Evolutionary conservation across 2,888 invertebrate genomes (phyloP), one percentile per base, ranked within the genome.

Genomic region (Lucinisca nassula): DNA sequence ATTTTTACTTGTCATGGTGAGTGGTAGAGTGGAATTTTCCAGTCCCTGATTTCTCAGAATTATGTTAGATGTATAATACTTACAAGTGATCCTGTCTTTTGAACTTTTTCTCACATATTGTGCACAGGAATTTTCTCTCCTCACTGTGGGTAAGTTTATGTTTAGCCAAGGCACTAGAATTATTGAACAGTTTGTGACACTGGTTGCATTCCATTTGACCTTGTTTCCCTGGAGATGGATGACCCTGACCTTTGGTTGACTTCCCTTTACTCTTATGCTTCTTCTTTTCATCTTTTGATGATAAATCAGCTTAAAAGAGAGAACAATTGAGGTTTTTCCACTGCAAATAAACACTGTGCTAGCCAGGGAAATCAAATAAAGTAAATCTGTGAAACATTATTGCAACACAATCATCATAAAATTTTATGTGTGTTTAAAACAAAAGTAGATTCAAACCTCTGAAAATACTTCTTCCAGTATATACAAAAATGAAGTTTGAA

Each of bases 1-100:
- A n/a, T n/a, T n/a, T n/a, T n/a, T n/a, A n/a, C n/a, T n/a, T n/a
- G n/a, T n/a, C n/a, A n/a, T n/a, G n/a, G n/a, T n/a, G n/a, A n/a
- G n/a, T n/a, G n/a, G n/a, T n/a, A n/a, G n/a, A n/a, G n/a, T n/a
- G n/a, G n/a, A n/a, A n/a, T n/a, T n/a, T n/a, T n/a, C n/a, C n/a
- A n/a, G n/a, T n/a, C n/a, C n/a, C n/a, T n/a, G n/a, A n/a, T n/a
- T n/a, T n/a, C n/a, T n/a, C n/a, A n/a, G n/a, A n/a, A n/a, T n/a
- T n/a, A n/a, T n/a, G n/a, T n/a, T n/a, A n/a, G n/a, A n/a, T n/a
- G 8, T 45, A 12, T 45, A 45, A 45, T 67, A 95, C 99, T 98
- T 97, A 99, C 98, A 99, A 97, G 97, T 99, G 99, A 97, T 99
- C 99, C 97, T 99, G 99, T 96, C 99, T 97, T 97, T 99, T 99